Evolutionary conservation across 35 echinoderm and acorn worm genomes (phyloP).

Genomic region (Eucidaris tribuloides): DNA sequence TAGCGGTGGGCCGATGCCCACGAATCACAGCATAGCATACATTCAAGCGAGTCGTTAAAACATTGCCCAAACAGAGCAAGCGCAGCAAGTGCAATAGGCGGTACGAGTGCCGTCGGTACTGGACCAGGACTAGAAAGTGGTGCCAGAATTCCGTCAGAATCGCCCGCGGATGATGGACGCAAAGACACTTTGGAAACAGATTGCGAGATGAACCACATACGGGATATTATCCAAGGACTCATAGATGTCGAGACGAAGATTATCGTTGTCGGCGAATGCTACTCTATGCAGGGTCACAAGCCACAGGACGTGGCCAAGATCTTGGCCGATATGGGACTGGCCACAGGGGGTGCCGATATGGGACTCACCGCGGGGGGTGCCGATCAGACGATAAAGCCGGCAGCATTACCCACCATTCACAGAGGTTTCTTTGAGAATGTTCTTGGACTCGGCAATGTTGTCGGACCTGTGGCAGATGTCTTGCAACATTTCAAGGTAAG

Average conservation of each 20-base stretch:
- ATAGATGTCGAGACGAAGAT: no score
- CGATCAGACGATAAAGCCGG: neutral
- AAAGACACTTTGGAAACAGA: neutral
- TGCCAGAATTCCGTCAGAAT: no score
- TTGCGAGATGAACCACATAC: no score
- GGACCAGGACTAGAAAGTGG: no score
- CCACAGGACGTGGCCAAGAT: no score
- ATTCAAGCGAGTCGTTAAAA: no score
- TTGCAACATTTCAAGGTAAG: slow-evolving; percentile 18
- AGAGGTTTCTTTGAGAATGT: slow-evolving; percentile 28
- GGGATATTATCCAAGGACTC: no score
- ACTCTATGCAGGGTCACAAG: no score
- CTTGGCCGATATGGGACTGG: no score
- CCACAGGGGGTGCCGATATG: neutral
- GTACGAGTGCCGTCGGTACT: neutral
- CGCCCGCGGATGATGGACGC: neutral
- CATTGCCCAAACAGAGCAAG: no score
- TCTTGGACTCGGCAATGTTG: slow-evolving; percentile 22
- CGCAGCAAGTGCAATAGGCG: neutral
- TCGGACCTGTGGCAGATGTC: neutral
- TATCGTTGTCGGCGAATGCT: no score
- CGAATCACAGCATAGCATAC: no score
- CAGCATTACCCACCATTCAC: neutral
- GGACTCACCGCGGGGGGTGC: neutral
- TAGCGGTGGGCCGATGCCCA: slow-evolving; percentile 43